Conservation (phyloP, 2,888 invertebrate genomes). For the Rhodophaea formosa region DNA sequence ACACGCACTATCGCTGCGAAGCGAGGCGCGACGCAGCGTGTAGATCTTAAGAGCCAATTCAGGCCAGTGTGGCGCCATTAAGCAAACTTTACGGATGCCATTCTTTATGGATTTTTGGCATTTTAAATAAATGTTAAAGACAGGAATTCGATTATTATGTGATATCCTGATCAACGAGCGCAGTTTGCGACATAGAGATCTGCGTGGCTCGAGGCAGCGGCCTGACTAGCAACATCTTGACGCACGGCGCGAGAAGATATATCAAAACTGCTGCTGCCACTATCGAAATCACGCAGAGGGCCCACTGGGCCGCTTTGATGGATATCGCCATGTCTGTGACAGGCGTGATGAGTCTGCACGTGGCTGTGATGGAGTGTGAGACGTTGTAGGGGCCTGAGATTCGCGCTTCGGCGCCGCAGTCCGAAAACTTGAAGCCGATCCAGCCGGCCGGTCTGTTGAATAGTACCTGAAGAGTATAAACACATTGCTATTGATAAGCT, state of each 20-base stretch:
- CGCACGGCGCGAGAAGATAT: slow-evolving; percentile 62
- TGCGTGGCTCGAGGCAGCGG: slow-evolving; percentile 49
- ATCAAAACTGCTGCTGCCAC: slow-evolving; percentile 57
- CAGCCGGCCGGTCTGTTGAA: slow-evolving; percentile 74
- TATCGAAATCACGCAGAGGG: slow-evolving; percentile 56
- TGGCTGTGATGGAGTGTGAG: slow-evolving; percentile 41
- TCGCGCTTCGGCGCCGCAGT: slow-evolving; percentile 63
- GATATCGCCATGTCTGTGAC: slow-evolving; percentile 50
- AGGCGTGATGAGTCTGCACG: slow-evolving; percentile 46
- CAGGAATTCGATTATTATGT: too few species aligned
- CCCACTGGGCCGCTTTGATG: slow-evolving; percentile 67
- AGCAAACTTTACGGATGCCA: too few species aligned
- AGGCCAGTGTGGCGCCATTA: too few species aligned
- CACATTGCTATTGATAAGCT: background rate
- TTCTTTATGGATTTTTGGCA: too few species aligned
- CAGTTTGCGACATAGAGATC: slow-evolving; percentile 63
- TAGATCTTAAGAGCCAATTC: too few species aligned
- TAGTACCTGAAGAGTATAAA: slow-evolving; percentile 47
- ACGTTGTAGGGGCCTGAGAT: slow-evolving; percentile 65
- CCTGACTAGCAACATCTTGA: slow-evolving; percentile 50
- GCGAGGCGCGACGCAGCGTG: too few species aligned
- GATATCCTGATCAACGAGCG: slow-evolving; percentile 56
- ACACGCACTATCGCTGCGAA: too few species aligned
- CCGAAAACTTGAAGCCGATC: slow-evolving; percentile 67
- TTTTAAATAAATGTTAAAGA: too few species aligned